Conservation (phyloP, 23 tunicate species). For the Halocynthia roretzi region DNA sequence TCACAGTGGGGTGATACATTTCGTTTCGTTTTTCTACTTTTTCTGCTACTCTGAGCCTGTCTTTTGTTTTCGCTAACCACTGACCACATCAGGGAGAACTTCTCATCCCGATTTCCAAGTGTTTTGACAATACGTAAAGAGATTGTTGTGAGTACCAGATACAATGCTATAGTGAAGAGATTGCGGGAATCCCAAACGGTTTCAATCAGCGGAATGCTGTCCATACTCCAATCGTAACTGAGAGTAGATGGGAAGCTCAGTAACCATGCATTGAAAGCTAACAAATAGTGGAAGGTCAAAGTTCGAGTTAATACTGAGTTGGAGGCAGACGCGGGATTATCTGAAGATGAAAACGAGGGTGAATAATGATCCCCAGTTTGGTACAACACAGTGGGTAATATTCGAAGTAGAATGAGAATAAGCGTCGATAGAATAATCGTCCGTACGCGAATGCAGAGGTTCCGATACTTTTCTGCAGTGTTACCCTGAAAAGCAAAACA, state of each 20-base stretch:
- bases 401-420: neutral
- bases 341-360: conserved; percentile 70
- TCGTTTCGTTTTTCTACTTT: neutral
- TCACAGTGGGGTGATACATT: neutral
- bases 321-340: conserved; percentile 67
- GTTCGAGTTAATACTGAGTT: conserved; percentile 34
- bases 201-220: conserved; percentile 43
- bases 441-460: neutral
- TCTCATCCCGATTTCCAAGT: neutral
- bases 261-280: conserved; percentile 33
- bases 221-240: conserved; percentile 92
- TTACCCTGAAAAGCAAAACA: too few relatives aligned
- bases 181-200: conserved; percentile 39
- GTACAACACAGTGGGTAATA: neutral
- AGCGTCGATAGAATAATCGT: neutral
- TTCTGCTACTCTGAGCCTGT: neutral
- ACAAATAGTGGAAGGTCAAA: conserved; percentile 56
- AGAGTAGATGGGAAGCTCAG: conserved; percentile 38
- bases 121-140: neutral
- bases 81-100: too few relatives aligned
- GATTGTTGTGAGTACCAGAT: neutral
- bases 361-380: neutral
- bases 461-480: neutral
- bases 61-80: neutral
- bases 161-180: conserved; percentile 23